A percentile compares a stretch with the other conserved stretches of the same genome.
Conservation (phyloP, 2,113 vertebrate genomes). For the Dromiciops gliroides region DNA sequence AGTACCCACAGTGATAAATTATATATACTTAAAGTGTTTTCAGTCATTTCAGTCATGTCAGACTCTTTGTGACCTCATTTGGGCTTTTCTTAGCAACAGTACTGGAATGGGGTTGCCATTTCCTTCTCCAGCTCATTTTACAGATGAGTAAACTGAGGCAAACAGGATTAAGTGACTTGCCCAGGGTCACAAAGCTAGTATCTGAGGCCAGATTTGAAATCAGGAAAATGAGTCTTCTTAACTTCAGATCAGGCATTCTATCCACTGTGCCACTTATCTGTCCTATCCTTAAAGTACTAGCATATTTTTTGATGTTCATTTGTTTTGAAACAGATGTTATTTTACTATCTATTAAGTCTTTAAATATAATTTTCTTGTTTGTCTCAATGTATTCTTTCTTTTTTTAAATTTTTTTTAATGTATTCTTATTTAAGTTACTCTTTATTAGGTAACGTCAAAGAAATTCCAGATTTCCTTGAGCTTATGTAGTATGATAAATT, state of each 20-base stretch:
- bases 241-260: not conserved
- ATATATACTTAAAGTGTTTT: not conserved
- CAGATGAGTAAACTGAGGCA: not conserved
- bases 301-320: not conserved
- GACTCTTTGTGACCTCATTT: not conserved
- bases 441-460: not conserved
- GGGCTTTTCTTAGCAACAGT: not conserved
- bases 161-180: not conserved
- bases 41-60: not conserved
- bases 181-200: not conserved
- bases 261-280: not conserved
- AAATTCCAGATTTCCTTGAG: not conserved
- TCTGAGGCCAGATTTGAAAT: not conserved
- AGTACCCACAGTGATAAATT: not conserved
- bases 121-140: not conserved
- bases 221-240: not conserved
- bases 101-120: not conserved
- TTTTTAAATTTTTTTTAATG: no score
- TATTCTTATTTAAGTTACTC: not conserved
- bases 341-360: not conserved
- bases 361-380: not conserved
- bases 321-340: not conserved
- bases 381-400: not conserved
- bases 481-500: not conserved
- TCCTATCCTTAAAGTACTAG: not conserved